Percentiles rank a stretch among this genome's conserved stretches.
Evolutionary conservation across 2,113 vertebrate species (phyloP).

Genomic region (Cheirogaleus medius): DNA sequence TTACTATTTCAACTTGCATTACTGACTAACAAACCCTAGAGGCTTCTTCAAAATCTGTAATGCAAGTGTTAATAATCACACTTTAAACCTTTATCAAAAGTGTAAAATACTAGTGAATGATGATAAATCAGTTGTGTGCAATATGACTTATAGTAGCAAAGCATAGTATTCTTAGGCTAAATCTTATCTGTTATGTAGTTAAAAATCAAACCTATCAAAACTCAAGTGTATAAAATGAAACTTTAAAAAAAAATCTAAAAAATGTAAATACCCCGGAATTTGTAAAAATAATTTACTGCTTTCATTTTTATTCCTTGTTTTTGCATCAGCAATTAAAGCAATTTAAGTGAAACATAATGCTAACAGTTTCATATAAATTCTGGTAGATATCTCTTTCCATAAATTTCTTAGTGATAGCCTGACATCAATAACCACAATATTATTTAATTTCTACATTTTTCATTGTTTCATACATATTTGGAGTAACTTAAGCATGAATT

Average conservation of each 20-base stretch:
- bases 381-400: background rate
- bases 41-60: background rate
- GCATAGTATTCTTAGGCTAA: background rate
- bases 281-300: slow-evolving; percentile 19
- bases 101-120: background rate
- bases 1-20: slow-evolving; percentile 1
- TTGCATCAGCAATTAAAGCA: background rate
- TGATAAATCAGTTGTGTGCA: background rate
- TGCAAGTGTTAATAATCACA: background rate
- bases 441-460: background rate
- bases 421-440: background rate
- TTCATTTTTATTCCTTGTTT: slow-evolving; percentile 12
- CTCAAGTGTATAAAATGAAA: background rate
- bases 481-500: background rate
- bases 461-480: background rate
- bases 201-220: background rate
- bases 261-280: background rate
- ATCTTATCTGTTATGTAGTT: background rate
- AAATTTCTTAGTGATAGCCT: background rate
- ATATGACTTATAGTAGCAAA: background rate
- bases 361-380: background rate
- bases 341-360: background rate
- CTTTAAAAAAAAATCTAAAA: background rate
- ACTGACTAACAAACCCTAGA: background rate
- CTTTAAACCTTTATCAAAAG: background rate